These are phyloP conservation scores for Tachina fera DNA, from an alignment of 2,888 invertebrate species.

Conservation along the genomic window DNA sequence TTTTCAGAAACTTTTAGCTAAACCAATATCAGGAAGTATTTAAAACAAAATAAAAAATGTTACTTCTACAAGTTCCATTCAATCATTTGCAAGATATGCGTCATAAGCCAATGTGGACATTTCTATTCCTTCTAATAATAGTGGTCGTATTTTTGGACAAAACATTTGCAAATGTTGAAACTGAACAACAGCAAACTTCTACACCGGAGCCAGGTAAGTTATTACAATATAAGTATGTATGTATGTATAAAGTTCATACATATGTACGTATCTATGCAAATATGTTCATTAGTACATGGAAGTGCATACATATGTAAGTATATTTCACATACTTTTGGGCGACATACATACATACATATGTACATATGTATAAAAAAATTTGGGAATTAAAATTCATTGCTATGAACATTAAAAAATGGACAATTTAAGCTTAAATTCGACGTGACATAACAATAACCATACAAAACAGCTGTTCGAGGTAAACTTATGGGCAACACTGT, in stretches of 20 bases:
- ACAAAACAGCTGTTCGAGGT: too few relatives aligned
- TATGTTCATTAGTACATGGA: background rate
- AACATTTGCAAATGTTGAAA: constrained; percentile 73
- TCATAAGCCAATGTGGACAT: constrained; percentile 79
- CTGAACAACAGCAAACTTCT: constrained; percentile 78
- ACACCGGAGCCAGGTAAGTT: constrained; percentile 79
- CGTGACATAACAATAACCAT: too few relatives aligned
- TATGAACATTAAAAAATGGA: too few relatives aligned
- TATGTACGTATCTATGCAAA: too few relatives aligned
- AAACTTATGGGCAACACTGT: too few relatives aligned
- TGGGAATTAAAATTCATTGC: too few relatives aligned
- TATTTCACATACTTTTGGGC: too few relatives aligned
- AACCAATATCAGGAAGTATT: background rate
- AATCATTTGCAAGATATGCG: constrained; percentile 76
- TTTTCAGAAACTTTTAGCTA: constrained; percentile 13
- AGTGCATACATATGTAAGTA: background rate
- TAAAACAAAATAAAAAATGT: constrained; percentile 51
- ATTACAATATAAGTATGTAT: background rate
- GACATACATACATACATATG: too few relatives aligned
- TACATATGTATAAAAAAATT: too few relatives aligned
- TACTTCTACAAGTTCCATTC: constrained; percentile 60
- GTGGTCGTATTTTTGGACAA: constrained; percentile 78
- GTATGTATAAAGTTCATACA: too few relatives aligned
- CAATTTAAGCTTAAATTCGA: too few relatives aligned
- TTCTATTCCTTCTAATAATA: constrained; percentile 78